phyloP scores from a whole-genome alignment of 1,140 invertebrate genomes.

The Bombus superbus region DNA sequence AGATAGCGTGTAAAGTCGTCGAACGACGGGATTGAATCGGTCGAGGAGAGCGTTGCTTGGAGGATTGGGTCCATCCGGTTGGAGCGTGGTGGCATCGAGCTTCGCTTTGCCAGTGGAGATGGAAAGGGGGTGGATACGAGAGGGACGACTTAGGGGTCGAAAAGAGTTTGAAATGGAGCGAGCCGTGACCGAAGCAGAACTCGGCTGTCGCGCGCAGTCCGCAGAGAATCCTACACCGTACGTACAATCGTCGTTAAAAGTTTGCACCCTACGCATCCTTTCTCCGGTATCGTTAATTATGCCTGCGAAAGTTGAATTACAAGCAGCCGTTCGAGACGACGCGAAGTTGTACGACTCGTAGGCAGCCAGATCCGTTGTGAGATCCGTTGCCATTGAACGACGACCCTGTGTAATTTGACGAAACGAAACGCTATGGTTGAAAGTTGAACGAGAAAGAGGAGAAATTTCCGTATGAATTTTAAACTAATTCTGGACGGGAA shows the following conservation, averaged over 20 bases:
- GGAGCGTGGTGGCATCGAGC: constrained; percentile 38
- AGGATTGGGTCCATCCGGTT: constrained; percentile 54
- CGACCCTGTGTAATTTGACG: neutral
- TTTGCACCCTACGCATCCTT: constrained; percentile 41
- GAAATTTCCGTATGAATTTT: constrained; percentile 1
- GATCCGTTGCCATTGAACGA: neutral
- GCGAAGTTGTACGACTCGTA: neutral
- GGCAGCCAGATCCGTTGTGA: neutral
- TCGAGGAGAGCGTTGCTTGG: neutral
- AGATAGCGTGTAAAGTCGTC: no score
- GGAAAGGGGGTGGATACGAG: neutral
- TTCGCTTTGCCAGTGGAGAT: constrained; percentile 40
- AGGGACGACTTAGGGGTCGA: constrained; percentile 33
- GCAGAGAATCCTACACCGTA: constrained; percentile 53
- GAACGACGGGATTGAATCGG: neutral
- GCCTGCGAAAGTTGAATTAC: constrained; percentile 39
- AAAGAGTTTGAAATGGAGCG: constrained; percentile 68
- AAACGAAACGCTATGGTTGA: neutral
- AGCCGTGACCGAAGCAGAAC: constrained; percentile 63
- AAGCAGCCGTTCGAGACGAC: neutral
- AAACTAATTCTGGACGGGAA: neutral
- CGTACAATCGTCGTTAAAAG: constrained; percentile 67
- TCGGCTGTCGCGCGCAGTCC: constrained; percentile 69
- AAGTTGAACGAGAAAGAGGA: neutral
- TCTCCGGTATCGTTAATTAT: constrained; percentile 41